Base-by-base conservation (phyloP, 2,888 invertebrate genomes). In the Drosophila flavopinicola region DNA sequence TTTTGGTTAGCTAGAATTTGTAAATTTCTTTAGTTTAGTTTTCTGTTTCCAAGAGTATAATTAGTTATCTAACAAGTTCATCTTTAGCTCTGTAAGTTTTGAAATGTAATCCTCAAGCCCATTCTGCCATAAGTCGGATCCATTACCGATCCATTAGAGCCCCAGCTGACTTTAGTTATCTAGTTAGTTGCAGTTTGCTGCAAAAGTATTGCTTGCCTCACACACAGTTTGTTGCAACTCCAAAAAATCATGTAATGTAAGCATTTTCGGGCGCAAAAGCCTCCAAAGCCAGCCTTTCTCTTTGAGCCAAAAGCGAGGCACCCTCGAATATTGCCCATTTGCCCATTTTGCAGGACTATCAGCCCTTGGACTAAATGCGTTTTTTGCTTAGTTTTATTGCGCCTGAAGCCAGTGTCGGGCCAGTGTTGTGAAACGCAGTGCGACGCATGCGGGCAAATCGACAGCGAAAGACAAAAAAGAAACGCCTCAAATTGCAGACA, bases 381-480 rank as follows among this genome's bases (percentile, higher is more conserved):
- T 82, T 82, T 82, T 82, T 86, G 75, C 78, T 86, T 84, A 80
- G 87, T 82, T 80, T 86, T 82, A 75, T 82, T 86, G 87, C 48
- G 61, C n/a, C 59, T 7, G 45, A 17, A 30, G 24, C 42, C 30
- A 23, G 11, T 15, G 11, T 20, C 17, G 2, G 9, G 51, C 54
- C 54, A 56, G 57, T 57, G 57, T 41, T 57, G 57, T 29, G 17
- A 35, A 48, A 52, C 65, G 64, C 69, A 73, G 58, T 61, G 75
- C 61, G 53, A 39, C 82, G 61, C 66, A 63, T 66, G 58, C 58
- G 57, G 66, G 38, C 60, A 76, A 80, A 80, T 73, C 68, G 67
- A 65, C 61, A 69, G 65, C 45, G 66, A 68, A 75, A 41, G 15
- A 47, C 13, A 44, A 33, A 39, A 60, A 39, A 57, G 72, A 66